Percentiles rank a stretch among this genome's conserved stretches.
Evolutionary conservation across 2,113 vertebrate genomes (phyloP).

Genomic region (Oncorhynchus tshawytscha): DNA sequence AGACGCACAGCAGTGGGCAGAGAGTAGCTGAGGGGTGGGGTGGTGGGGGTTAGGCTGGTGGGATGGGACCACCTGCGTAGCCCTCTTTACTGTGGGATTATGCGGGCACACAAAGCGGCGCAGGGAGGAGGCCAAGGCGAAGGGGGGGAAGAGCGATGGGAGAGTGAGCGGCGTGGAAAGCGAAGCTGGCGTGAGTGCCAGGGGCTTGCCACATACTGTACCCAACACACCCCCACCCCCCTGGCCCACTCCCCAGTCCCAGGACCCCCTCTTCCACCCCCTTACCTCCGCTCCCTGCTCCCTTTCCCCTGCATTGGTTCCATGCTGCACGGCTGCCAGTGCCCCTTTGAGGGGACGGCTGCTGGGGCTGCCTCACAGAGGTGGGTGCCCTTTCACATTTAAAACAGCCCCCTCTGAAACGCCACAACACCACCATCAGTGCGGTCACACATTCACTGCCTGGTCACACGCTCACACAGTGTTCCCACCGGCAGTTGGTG

Average conservation of each 20-base stretch:
- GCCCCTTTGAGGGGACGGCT: conserved; percentile 41
- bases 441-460: no score
- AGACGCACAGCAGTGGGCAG: conserved; percentile 49
- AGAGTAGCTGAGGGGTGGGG: conserved; percentile 53
- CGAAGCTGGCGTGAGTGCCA: conserved; percentile 73
- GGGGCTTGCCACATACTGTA: conserved; percentile 58
- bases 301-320: not conserved
- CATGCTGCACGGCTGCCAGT: conserved; percentile 44
- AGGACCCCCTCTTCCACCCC: not conserved
- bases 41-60: conserved; percentile 42
- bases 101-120: conserved; percentile 66
- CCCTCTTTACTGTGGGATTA: conserved; percentile 72
- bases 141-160: conserved; percentile 35
- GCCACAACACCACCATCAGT: conserved; percentile 38
- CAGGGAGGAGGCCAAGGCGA: conserved; percentile 54
- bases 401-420: conserved; percentile 50
- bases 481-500: not conserved
- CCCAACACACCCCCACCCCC: conserved; percentile 22
- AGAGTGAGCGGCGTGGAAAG: conserved; percentile 75
- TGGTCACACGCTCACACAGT: not conserved
- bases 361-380: conserved; percentile 12
- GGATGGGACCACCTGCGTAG: conserved; percentile 69
- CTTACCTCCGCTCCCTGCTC: conserved; percentile 37
- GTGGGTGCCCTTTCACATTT: conserved; percentile 52
- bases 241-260: not conserved